Evolutionary conservation across 37 sponge, comb jelly and placozoan genomes (phyloP).

Genomic region (Haliclona indistincta): DNA sequence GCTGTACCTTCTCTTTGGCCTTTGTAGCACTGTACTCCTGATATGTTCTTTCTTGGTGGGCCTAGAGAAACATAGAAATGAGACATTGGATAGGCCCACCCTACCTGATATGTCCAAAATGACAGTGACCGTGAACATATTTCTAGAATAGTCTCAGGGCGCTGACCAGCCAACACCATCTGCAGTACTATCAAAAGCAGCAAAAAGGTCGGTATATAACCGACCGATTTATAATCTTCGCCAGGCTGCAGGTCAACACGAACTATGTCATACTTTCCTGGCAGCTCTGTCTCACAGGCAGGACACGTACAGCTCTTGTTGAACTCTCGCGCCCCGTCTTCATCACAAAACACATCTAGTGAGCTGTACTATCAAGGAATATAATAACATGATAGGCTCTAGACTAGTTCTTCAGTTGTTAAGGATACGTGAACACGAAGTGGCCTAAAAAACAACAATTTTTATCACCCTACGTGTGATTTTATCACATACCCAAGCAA

Average conservation of each 20-base stretch:
- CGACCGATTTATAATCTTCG: slow-evolving; percentile 91
- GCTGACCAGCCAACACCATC: slow-evolving; percentile 92
- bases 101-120: slow-evolving; percentile 91
- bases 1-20: slow-evolving; percentile 76
- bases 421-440: not conserved
- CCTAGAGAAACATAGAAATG: slow-evolving; percentile 16
- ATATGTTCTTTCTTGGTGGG: slow-evolving; percentile 74
- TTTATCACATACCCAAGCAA: slow-evolving; percentile 80
- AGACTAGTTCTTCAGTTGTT: slow-evolving; percentile 38
- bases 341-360: slow-evolving; percentile 92
- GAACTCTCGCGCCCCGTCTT: slow-evolving; percentile 88
- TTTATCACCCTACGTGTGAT: too few relatives aligned
- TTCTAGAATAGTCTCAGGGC: slow-evolving; percentile 92
- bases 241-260: slow-evolving; percentile 75
- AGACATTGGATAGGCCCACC: not conserved
- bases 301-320: slow-evolving; percentile 67
- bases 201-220: not conserved
- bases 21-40: slow-evolving; percentile 77
- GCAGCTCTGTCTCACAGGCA: slow-evolving; percentile 81
- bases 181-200: slow-evolving; percentile 4
- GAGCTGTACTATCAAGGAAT: not conserved
- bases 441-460: not conserved
- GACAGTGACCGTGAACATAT: slow-evolving; percentile 83
- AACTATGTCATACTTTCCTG: slow-evolving; percentile 78
- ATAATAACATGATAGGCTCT: not conserved